Base-by-base conservation (phyloP, 1,140 invertebrate genomes). In the Gonatopus flavifemur region DNA sequence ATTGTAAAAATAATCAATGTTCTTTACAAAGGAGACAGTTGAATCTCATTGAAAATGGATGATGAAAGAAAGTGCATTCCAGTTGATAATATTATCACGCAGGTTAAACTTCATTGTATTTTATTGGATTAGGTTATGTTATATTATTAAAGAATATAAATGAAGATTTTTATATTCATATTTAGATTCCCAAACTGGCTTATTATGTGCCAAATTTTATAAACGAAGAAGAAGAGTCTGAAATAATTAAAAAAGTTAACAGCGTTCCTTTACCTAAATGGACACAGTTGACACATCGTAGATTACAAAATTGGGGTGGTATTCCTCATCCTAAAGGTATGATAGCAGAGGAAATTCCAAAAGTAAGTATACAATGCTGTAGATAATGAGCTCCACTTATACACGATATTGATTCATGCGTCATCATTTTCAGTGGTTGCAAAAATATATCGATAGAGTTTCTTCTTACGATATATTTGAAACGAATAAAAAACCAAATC, bases 251-350 rank as follows among this genome's bases (percentile, higher is more conserved):
- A 36, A 80, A 83, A 52, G 85, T 98, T 10, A 88, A 94, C 67
- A 76, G 77, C 37, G 85, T 85, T 18, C 95, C 96, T 6, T 90
- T 93, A 72, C 94, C 96, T 25, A 97, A 97, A 77, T 99, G 96
- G 96, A 96, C 92, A 3, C 89, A 93, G 69, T 80, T 99, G 21
- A 86, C 87, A 16, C 89, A 97, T 71, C 81, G 96, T 53, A 82
- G 94, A 58, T 78, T 98, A 9, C 94, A 98, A 77, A 97, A 98
- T 75, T 98, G 96, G 88, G 96, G 96, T 64, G 95, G 96, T 0
- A 79, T 95, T 32, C 94, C 94, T 4, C 93, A 96, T 74, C 81
- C 82, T 2, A 95, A 94, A 70, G 95, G 95, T 46, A 97, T 98
- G 93, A 87, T 98, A 56, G 84, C 88, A n/a, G 94, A 98, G 76